phyloP scores from a whole-genome alignment of 2,113 vertebrate genomes.

The Hyaena hyaena region DNA sequence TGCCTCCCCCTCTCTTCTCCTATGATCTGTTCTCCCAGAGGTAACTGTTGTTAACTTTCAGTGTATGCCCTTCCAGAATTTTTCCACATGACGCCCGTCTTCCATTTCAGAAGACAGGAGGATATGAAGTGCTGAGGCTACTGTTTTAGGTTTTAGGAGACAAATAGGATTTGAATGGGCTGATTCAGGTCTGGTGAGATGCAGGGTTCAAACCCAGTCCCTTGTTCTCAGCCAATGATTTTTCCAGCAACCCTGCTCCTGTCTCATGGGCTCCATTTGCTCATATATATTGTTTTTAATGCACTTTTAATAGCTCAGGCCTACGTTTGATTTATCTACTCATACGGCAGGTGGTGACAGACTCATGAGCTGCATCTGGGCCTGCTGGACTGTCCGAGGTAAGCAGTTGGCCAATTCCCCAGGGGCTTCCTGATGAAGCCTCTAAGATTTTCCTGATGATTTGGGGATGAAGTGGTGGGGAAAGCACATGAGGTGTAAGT shows the following conservation, averaged over 20 bases:
- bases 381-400: background rate
- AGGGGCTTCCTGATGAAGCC: background rate
- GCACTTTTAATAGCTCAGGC: conserved; percentile 43
- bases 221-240: conserved; percentile 39
- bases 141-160: conserved; percentile 6
- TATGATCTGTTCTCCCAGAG: background rate
- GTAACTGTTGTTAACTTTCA: background rate
- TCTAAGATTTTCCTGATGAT: background rate
- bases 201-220: background rate
- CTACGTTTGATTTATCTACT: conserved; percentile 51
- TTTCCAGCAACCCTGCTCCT: conserved; percentile 52
- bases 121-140: background rate
- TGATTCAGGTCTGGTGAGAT: background rate
- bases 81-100: background rate
- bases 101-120: background rate
- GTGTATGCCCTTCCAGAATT: background rate
- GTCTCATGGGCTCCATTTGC: conserved; percentile 54
- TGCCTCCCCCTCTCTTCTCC: background rate
- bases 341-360: background rate
- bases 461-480: background rate
- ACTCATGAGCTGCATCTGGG: background rate
- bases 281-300: conserved; percentile 44
- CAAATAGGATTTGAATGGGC: background rate
- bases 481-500: background rate
- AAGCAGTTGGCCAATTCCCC: background rate